Conservation (phyloP, 1,140 invertebrate genomes). For the Drosophila varians region DNA sequence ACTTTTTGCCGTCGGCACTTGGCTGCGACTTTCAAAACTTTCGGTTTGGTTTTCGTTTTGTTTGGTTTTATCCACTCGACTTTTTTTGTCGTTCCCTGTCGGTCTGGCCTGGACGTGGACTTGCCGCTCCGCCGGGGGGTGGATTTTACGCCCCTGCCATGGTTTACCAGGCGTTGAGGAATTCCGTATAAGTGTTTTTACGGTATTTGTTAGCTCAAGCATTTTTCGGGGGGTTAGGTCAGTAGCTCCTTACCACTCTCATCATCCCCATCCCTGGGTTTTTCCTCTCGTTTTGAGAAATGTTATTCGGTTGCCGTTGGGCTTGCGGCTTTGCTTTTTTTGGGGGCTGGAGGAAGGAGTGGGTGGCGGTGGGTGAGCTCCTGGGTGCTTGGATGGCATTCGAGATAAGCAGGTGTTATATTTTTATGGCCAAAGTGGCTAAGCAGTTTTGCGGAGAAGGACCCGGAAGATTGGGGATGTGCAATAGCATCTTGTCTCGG, state of each 20-base stretch:
- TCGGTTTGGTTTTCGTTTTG: slow-evolving; percentile 46
- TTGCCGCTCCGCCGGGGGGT: slow-evolving; percentile 44
- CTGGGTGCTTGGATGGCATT: slow-evolving; percentile 14
- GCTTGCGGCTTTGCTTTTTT: slow-evolving; percentile 44
- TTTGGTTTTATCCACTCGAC: slow-evolving; percentile 31
- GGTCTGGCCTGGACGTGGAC: neutral
- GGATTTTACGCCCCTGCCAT: slow-evolving; percentile 71
- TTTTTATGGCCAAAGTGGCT: slow-evolving; percentile 75
- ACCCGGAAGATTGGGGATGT: no score
- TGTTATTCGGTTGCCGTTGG: slow-evolving; percentile 57
- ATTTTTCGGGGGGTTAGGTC: slow-evolving; percentile 60
- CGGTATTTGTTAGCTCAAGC: slow-evolving; percentile 71
- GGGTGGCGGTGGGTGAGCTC: no score
- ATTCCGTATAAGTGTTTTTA: slow-evolving; percentile 80
- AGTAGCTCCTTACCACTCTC: slow-evolving; percentile 28
- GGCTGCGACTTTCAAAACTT: slow-evolving; percentile 60
- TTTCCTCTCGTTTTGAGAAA: slow-evolving; percentile 36
- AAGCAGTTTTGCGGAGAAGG: slow-evolving; percentile 51
- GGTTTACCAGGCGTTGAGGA: slow-evolving; percentile 78
- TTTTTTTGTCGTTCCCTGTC: neutral
- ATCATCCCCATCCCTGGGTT: neutral
- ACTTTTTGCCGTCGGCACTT: slow-evolving; percentile 54
- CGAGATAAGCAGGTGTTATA: slow-evolving; percentile 77
- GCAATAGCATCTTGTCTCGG: slow-evolving; percentile 11
- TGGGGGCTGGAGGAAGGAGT: neutral